phyloP scores from a whole-genome alignment of 2,797 vertebrate species.

The Graptemys geographica region DNA sequence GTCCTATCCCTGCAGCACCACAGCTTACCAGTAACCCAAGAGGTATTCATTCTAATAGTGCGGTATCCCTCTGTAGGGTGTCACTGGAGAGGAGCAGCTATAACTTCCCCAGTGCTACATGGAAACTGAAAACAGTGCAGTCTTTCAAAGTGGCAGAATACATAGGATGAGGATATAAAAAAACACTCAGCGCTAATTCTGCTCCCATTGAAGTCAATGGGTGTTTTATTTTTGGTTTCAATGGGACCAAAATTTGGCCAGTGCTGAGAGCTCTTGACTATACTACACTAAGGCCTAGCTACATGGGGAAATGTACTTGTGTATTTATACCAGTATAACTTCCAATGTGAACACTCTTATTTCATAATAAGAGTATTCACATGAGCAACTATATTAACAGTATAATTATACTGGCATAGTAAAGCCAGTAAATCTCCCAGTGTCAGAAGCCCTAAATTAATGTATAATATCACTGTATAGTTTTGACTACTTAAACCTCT shows the following conservation, averaged over 20 bases:
- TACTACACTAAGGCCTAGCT: not conserved
- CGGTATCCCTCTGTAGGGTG: not conserved
- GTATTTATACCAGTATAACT: not conserved
- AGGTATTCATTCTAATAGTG: not conserved
- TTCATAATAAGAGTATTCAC: not conserved
- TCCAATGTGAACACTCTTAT: not conserved
- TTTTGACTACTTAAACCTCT: not conserved
- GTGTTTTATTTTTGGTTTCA: not conserved
- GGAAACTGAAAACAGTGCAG: not conserved
- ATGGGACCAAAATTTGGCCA: not conserved
- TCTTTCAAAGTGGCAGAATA: not conserved
- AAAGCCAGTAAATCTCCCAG: not conserved
- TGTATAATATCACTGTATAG: not conserved
- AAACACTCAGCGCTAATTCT: not conserved
- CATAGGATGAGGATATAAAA: not conserved
- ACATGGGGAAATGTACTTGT: not conserved
- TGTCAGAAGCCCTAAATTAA: not conserved
- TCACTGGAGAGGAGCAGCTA: not conserved
- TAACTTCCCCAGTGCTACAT: not conserved
- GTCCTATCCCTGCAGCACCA: not conserved
- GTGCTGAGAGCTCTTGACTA: not conserved
- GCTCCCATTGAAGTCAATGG: not conserved
- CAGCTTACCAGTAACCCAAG: not conserved
- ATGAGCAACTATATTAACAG: not conserved
- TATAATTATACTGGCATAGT: not conserved